Conservation (phyloP, 2,797 vertebrate genomes). For the Amblyraja radiata region DNA sequence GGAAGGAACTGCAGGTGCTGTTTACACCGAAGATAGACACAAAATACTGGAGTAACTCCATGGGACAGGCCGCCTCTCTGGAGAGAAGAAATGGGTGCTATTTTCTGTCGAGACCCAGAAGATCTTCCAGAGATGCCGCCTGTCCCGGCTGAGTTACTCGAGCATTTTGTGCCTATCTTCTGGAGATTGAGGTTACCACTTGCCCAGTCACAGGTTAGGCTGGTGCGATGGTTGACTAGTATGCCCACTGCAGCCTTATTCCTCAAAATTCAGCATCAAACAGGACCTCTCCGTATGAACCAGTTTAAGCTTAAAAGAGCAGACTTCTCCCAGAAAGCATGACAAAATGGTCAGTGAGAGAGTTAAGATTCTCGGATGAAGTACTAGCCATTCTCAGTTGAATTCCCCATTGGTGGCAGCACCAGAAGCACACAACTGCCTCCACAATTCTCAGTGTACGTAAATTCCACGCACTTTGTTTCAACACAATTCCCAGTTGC, state of each 20-base stretch:
- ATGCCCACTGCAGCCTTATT: not conserved
- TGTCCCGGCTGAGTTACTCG: too few relatives aligned
- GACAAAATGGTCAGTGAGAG: not conserved
- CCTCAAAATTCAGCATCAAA: not conserved
- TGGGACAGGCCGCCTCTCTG: too few relatives aligned
- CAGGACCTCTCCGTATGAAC: not conserved
- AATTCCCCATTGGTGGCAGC: not conserved
- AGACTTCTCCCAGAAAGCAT: not conserved
- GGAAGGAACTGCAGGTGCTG: too few relatives aligned
- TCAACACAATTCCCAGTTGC: not conserved
- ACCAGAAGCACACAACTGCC: slow-evolving; percentile 1
- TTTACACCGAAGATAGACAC: too few relatives aligned
- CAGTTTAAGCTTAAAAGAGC: not conserved
- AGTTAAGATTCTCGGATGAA: not conserved
- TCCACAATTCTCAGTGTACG: not conserved
- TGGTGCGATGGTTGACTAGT: not conserved
- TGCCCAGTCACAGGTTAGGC: not conserved
- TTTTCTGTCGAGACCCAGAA: too few relatives aligned
- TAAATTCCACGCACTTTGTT: not conserved
- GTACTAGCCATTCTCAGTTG: not conserved
- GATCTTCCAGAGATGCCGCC: too few relatives aligned
- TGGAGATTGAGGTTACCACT: not conserved
- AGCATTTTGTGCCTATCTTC: too few relatives aligned
- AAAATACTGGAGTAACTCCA: too few relatives aligned
- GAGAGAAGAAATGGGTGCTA: too few relatives aligned